These are phyloP conservation scores for Hirtodrosophila cameraria DNA, from an alignment of 2,888 invertebrate genomes.

Conservation along the genomic window DNA sequence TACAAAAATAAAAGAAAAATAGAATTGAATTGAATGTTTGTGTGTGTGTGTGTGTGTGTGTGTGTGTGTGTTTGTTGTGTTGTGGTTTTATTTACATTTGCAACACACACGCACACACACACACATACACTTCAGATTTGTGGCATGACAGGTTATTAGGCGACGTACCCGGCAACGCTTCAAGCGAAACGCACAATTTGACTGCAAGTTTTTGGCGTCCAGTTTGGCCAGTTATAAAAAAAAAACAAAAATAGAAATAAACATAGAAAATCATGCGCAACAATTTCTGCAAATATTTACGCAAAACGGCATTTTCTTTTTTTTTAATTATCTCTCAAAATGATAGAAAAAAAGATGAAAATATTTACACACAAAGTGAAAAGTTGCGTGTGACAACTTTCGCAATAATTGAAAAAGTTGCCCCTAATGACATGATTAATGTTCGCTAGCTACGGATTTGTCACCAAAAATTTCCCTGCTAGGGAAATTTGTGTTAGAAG, in stretches of 20 bases:
- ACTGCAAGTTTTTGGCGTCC: constrained; percentile 52
- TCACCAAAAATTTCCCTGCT: background rate
- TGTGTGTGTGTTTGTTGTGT: constrained; percentile 27
- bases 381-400: constrained; percentile 61
- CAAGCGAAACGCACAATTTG: constrained; percentile 70
- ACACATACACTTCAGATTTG: constrained; percentile 56
- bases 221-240: constrained; percentile 64
- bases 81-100: constrained; percentile 71
- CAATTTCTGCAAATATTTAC: constrained; percentile 42
- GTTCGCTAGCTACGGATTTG: constrained; percentile 16
- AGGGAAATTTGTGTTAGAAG: background rate
- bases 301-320: constrained; percentile 43
- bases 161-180: constrained; percentile 68
- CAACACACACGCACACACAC: constrained; percentile 35
- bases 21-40: constrained; percentile 64
- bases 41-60: constrained; percentile 40
- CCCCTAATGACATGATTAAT: constrained; percentile 41
- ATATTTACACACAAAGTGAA: constrained; percentile 41
- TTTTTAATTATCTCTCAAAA: constrained; percentile 51
- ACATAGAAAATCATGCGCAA: constrained; percentile 53
- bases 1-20: constrained; percentile 41
- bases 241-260: constrained; percentile 37
- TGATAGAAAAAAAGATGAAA: constrained; percentile 36
- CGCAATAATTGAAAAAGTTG: constrained; percentile 41
- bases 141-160: constrained; percentile 83